Evolutionary conservation across 2,113 vertebrate species (phyloP), one percentile per base, ranked within the genome.

Genomic region (Entelurus aequoreus): DNA sequence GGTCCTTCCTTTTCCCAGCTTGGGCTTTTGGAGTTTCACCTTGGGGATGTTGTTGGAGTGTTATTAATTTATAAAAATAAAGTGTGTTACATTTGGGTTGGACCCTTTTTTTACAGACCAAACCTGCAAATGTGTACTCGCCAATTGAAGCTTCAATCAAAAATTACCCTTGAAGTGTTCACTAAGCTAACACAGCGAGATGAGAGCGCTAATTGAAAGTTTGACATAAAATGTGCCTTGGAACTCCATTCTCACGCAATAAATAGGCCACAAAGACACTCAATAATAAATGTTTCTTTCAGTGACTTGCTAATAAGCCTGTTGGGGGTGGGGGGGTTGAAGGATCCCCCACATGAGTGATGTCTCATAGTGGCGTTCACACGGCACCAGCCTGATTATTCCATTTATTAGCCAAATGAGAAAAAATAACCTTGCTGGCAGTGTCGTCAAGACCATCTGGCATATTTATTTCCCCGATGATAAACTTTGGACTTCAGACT

Each of bases 281-380:
- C 70, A 79, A 82, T 81, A 79, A 84, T 82, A 65, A 76, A 82
- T 78, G 70, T 57, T 61, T 51, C 36, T 53, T 71, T 73, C 72
- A 75, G 74, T 72, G 15, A 70, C 66, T 11, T 66, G 35, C 73
- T 86, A 87, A 84, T 79, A 81, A 84, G 77, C 66, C 75, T 76
- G 48, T 65, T 53, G 65, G 72, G 74, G 69, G 65, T 72, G 73
- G 65, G 63, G n/a, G 56, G 63, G 63, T 74, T 12, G 42, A 46
- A 11, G 42, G 12, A 10, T 44, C 42, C 10, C 42, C 42, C 42
- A 46, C 69, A 75, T 60, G 76, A 78, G 68, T 56, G 69, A 73
- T 59, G 75, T 48, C 6, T 67, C 78, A 48, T 53, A 66, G 64
- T 65, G 80, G 78, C 12, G 74, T 63, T 57, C 53, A n/a, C 52